Conservation (phyloP, 2,888 invertebrate genomes). For the Esperia sulphurella region DNA sequence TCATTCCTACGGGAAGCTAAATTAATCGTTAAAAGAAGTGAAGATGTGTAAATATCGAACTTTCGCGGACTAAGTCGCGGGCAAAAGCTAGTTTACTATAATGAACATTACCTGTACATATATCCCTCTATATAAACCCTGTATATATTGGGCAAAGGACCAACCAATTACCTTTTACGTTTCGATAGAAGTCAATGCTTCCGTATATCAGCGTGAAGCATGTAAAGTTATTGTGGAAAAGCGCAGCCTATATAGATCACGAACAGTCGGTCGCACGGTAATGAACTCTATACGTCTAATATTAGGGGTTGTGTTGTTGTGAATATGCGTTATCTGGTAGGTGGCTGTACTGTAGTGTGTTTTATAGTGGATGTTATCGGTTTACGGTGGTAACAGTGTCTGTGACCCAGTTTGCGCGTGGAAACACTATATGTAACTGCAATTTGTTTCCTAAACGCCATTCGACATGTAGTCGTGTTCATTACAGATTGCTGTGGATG, state of each 20-base stretch:
- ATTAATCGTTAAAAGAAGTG: too few relatives aligned
- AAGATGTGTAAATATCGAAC: too few relatives aligned
- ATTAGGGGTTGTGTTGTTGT: too few relatives aligned
- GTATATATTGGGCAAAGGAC: background rate
- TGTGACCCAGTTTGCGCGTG: conserved; percentile 20
- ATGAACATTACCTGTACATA: too few relatives aligned
- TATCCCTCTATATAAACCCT: background rate
- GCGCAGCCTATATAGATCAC: background rate
- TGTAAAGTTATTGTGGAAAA: conserved; percentile 1
- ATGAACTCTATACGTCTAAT: too few relatives aligned
- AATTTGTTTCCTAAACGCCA: conserved; percentile 26
- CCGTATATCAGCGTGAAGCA: background rate
- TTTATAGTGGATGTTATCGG: conserved; percentile 17
- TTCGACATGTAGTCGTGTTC: conserved; percentile 20
- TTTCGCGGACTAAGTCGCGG: too few relatives aligned
- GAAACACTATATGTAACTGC: conserved; percentile 17
- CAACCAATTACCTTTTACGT: too few relatives aligned
- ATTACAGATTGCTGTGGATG: background rate
- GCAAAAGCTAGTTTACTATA: too few relatives aligned
- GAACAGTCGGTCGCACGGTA: background rate
- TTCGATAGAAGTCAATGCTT: background rate
- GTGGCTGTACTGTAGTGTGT: conserved; percentile 2
- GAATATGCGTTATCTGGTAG: background rate
- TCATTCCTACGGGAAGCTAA: too few relatives aligned
- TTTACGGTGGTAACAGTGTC: conserved; percentile 19